Conservation (phyloP, 53 echinoderm and acorn worm genomes). For the Astropecten irregularis region DNA sequence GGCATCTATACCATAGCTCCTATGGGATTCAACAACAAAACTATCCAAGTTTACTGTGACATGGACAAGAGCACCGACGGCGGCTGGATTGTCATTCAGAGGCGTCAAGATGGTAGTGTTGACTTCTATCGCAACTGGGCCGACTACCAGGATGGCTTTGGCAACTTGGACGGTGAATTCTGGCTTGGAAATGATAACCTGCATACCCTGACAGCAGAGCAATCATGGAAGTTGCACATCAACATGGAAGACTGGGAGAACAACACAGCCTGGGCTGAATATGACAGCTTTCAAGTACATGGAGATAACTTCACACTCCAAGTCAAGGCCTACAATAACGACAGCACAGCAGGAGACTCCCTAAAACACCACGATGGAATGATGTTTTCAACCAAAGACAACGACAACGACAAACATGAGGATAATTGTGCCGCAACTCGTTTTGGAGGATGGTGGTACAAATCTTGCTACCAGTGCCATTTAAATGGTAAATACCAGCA, state of each 20-base stretch:
- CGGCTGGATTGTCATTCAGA: too few species aligned
- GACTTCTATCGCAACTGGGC: too few species aligned
- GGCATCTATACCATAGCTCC: background rate
- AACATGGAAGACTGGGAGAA: background rate
- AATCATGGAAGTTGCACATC: background rate
- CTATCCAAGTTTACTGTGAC: too few species aligned
- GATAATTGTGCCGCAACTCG: background rate
- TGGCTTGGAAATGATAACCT: too few species aligned
- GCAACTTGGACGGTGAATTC: too few species aligned
- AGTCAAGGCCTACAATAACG: background rate
- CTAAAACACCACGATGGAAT: background rate
- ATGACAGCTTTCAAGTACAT: too few species aligned
- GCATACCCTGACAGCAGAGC: too few species aligned
- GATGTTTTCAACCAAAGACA: slow-evolving; percentile 17
- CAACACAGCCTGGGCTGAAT: too few species aligned
- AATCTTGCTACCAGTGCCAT: background rate
- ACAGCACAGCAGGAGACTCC: slow-evolving; percentile 3
- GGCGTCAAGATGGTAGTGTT: too few species aligned
- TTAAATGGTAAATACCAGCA: slow-evolving; percentile 21
- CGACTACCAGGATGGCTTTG: too few species aligned
- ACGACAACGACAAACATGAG: background rate
- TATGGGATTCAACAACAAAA: background rate
- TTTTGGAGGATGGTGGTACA: slow-evolving; percentile 27
- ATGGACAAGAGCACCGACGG: too few species aligned
- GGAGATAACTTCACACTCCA: too few species aligned